Evolutionary conservation across 2,888 invertebrate species (phyloP), one percentile per base, ranked within the genome.

Genomic region (Byasa hedistus): DNA sequence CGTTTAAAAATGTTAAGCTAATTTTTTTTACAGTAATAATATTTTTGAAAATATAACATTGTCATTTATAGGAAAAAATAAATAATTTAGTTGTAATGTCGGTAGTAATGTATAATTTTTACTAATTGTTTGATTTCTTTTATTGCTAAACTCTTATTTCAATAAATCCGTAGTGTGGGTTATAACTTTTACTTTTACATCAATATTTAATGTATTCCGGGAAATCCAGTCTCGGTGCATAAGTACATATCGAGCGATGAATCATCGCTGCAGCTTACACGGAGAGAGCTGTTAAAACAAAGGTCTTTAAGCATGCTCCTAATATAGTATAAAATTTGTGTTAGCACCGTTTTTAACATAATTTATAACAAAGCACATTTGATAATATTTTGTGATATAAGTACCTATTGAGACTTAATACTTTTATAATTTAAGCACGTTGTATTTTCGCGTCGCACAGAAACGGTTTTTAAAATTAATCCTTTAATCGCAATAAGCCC

Each of bases 261-360:
- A 80, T 91, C 91, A 91, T 86, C 86, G 76, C 71, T 77, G 77
- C 81, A 80, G 82, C 81, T 83, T 81, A 81, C 79, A 78, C 80
- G 82, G 84, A 84, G 83, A 83, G 81, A 79, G 70, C 70, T 64
- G 68, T 73, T 69, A 69, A 27, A 76, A 78, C 77, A 78, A 79
- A 79, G 80, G 80, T 78, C 56, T 55, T 59, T 70, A 67, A 57
- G 56, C 65, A 61, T 61, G 56, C 39, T 63, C 58, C 58, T 63
- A 59, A 48, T 36, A 62, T 48, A 59, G 21, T 23, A 27, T 44
- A 39, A 60, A 56, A 65, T 56, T 39, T 7, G 5, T 4, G 5
- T 27, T 4, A 4, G 5, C 39, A 15, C 39, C 12, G 39, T 12
- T 39, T 39, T 39, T 39, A 12, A 39, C 3, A 12, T 39, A 39